Base-by-base conservation (phyloP, 2,797 vertebrate genomes). In the Danionella dracula region DNA sequence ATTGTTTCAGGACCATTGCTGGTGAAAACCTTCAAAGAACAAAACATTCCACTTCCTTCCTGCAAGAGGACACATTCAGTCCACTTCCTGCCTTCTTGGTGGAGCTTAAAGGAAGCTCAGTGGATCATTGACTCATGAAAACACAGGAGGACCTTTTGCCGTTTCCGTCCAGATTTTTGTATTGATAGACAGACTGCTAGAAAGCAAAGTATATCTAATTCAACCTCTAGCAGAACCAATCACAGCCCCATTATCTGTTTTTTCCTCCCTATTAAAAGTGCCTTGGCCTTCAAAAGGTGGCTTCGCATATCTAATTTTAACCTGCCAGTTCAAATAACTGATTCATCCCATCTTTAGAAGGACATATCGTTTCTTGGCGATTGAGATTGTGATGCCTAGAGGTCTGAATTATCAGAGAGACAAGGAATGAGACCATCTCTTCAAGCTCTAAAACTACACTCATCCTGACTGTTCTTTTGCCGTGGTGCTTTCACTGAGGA, bases 71-170 rank as follows among this genome's bases (percentile, higher is more conserved):
- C 62, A 7, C 29, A 4, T 12, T 31, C 5, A 37, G n/a, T 23
- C 31, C 21, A 9, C 7, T 29, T 38, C 42, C 20, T 19, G 8
- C 1, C 1, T 51, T 13, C 45, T 19, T 55, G 32, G 13, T 27
- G 31, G 32, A 46, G 42, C 51, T 57, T 38, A 31, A 38, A 9
- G 19, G 16, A 31, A 56, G 51, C 51, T 66, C 42, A 7, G 53
- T 31, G 13, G 21, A 56, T 53, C 64, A 56, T n/a, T 10, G 32
- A 59, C 35, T 46, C 51, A 66, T 66, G 63, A 66, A 57, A 57
- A 66, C 42, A n/a, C 53, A 32, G 20, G 53, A 66, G n/a, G 55
- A 61, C 20, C 46, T 42, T 17, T 53, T 19, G 55, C 38, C 41
- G 40, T 44, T 58, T 50, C n/a, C 13, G 16, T 21, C 41, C 8